Evolutionary conservation across 2,113 vertebrate genomes (phyloP).

Genomic region (Psilopogon haemacephalus): DNA sequence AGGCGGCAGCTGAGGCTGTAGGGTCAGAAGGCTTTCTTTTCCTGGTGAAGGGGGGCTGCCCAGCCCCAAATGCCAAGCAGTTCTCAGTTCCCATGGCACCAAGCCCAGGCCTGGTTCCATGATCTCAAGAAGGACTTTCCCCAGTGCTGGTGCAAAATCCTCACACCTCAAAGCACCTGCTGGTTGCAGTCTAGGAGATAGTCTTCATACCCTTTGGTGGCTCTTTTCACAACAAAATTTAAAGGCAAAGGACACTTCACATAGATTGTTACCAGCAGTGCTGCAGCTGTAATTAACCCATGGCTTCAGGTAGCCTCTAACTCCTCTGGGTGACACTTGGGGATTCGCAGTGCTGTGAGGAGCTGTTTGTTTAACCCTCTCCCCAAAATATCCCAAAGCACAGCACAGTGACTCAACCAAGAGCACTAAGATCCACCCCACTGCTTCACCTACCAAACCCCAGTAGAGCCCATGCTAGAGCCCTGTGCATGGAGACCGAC

Average conservation of each 20-base stretch:
- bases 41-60: not conserved
- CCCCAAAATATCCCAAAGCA: not conserved
- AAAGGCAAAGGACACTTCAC: not conserved
- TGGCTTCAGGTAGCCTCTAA: not conserved
- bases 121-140: not conserved
- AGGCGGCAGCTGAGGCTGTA: not conserved
- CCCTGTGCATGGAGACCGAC: fast-evolving
- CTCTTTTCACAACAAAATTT: not conserved
- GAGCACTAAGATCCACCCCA: fast-evolving
- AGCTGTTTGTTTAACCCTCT: not conserved
- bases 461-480: fast-evolving
- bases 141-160: not conserved
- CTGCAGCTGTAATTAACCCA: not conserved
- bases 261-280: not conserved
- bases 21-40: not conserved
- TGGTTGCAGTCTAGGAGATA: not conserved
- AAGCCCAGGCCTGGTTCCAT: not conserved
- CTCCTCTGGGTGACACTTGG: not conserved
- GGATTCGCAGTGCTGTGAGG: not conserved
- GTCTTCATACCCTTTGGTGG: not conserved
- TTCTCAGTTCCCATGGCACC: fast-evolving
- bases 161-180: not conserved
- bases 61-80: not conserved
- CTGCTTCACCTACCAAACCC: fast-evolving
- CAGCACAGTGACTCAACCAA: not conserved